A percentile compares a stretch with the other conserved stretches of the same genome.
These are phyloP conservation scores for Drosophila imparisetae DNA, from an alignment of 2,888 invertebrate species.

Conservation along the genomic window DNA sequence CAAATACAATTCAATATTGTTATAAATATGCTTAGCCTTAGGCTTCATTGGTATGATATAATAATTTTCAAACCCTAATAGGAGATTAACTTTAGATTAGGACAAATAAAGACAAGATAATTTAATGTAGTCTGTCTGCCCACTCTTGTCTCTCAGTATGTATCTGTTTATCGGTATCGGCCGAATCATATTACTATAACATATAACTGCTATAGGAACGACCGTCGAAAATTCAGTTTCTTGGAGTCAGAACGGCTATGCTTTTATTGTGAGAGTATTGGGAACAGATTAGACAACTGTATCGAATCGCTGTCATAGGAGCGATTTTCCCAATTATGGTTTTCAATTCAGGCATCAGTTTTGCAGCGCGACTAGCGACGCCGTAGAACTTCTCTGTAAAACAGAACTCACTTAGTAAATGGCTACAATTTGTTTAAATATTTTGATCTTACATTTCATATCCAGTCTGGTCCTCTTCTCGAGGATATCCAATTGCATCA, in stretches of 20 bases:
- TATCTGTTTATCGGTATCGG: neutral
- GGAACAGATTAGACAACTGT: neutral
- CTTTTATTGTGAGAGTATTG: neutral
- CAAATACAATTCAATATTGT: neutral
- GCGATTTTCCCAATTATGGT: neutral
- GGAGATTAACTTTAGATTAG: too few relatives aligned
- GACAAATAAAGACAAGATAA: neutral
- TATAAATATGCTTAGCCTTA: neutral
- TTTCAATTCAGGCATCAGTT: neutral
- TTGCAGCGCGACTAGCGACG: neutral
- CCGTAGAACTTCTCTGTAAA: neutral
- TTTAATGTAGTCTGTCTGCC: neutral
- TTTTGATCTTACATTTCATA: constrained; percentile 16
- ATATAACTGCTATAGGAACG: neutral
- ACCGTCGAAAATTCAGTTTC: neutral
- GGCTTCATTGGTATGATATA: neutral
- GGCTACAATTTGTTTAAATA: neutral
- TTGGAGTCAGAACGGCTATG: neutral
- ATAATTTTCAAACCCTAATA: too few relatives aligned
- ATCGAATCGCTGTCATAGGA: neutral
- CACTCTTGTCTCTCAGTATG: neutral
- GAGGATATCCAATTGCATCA: constrained; percentile 26
- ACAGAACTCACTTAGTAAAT: neutral
- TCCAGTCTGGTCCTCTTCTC: constrained; percentile 9
- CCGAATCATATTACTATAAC: constrained; percentile 1